phyloP scores from a whole-genome alignment of 64 coral and sea anemone species.

The Stichodactyla helianthus region DNA sequence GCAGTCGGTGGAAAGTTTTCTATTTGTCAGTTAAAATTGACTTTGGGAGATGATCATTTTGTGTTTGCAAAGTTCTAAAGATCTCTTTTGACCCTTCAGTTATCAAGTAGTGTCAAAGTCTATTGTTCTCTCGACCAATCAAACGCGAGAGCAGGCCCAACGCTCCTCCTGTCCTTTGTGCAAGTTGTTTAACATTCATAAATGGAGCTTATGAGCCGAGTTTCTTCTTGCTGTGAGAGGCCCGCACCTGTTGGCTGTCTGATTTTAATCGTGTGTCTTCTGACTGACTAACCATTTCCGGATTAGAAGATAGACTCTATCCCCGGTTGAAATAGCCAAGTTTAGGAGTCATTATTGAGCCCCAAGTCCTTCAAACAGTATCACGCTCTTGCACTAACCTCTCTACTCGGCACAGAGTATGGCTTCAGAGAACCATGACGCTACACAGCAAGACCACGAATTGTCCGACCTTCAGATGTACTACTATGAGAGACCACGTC shows the following conservation, averaged over 20 bases:
- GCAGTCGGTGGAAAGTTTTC: neutral
- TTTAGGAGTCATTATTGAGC: constrained; percentile 5
- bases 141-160: neutral
- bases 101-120: neutral
- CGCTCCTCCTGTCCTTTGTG: neutral
- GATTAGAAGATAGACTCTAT: neutral
- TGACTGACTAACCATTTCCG: constrained; percentile 20
- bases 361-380: neutral
- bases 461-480: constrained; percentile 9
- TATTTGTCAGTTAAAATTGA: constrained; percentile 10
- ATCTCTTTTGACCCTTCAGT: neutral
- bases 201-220: constrained; percentile 10
- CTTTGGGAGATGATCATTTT: neutral
- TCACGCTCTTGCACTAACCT: neutral
- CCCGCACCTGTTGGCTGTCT: constrained; percentile 20
- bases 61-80: neutral
- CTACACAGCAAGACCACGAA: neutral
- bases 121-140: constrained; percentile 19
- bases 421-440: neutral
- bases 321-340: constrained; percentile 1
- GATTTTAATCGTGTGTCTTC: constrained; percentile 4
- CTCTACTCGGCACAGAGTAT: neutral
- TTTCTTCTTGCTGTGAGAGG: neutral
- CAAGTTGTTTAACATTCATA: constrained; percentile 18
- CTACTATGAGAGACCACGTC: constrained; percentile 16